phyloP scores from a whole-genome alignment of 2,888 invertebrate genomes.

The Epistrophe grossulariae region DNA sequence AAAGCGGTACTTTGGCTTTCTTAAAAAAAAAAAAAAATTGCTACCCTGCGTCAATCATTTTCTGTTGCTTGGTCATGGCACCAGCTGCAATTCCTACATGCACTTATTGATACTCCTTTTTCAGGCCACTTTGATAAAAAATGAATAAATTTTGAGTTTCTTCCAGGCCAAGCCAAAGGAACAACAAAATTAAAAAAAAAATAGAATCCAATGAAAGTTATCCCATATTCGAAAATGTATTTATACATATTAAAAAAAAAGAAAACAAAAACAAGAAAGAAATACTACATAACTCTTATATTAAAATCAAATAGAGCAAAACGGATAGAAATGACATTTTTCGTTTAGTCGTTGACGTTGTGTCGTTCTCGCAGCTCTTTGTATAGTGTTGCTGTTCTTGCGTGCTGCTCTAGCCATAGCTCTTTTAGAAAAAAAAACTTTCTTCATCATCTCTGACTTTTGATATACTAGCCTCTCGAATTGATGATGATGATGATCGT shows the following conservation, averaged over 20 bases:
- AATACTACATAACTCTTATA: constrained; percentile 20
- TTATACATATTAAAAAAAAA: not conserved
- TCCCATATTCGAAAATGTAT: not conserved
- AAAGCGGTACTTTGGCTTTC: not conserved
- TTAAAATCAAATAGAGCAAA: constrained; percentile 37
- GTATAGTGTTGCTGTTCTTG: not conserved
- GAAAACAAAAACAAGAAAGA: not conserved
- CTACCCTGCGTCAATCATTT: constrained; percentile 14
- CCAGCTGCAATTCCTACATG: constrained; percentile 19
- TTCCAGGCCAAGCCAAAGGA: not conserved
- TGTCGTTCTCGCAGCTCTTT: constrained; percentile 5
- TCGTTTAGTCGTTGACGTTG: not conserved
- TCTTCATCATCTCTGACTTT: constrained; percentile 67
- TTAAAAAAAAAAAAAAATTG: not conserved
- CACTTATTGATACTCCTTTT: constrained; percentile 10
- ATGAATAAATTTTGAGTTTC: constrained; percentile 13
- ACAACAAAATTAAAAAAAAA: constrained; percentile 3
- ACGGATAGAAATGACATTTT: constrained; percentile 33
- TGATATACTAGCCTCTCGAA: constrained; percentile 51
- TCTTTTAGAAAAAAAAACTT: constrained; percentile 52
- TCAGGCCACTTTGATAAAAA: constrained; percentile 4
- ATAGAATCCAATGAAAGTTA: not conserved
- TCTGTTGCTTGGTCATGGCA: constrained; percentile 29
- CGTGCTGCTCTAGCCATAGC: constrained; percentile 12
- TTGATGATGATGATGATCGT: constrained; percentile 67